These are phyloP conservation scores for Polia nebulosa DNA, from an alignment of 2,888 invertebrate species.

Conservation along the genomic window DNA sequence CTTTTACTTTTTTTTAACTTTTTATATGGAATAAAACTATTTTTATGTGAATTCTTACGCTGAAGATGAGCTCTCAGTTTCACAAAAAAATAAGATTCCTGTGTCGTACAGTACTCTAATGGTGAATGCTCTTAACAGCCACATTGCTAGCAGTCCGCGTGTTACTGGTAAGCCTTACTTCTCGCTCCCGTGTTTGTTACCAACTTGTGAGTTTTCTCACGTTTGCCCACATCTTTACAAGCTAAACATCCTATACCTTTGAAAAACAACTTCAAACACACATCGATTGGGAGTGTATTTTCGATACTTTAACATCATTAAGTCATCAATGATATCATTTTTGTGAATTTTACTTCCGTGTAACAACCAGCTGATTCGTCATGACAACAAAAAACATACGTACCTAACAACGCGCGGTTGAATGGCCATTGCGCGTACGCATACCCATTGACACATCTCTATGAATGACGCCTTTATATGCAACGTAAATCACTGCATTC, in stretches of 20 bases:
- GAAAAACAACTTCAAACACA: constrained; percentile 33
- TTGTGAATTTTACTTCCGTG: constrained; percentile 52
- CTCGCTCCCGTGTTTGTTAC: constrained; percentile 37
- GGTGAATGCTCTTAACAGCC: constrained; percentile 26
- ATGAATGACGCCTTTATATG: constrained; percentile 77
- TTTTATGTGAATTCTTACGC: not conserved
- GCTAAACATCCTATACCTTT: constrained; percentile 30
- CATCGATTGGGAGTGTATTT: constrained; percentile 23
- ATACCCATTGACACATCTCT: constrained; percentile 88
- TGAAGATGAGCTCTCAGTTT: not conserved
- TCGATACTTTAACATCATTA: constrained; percentile 38
- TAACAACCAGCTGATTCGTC: constrained; percentile 74
- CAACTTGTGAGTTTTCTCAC: constrained; percentile 59
- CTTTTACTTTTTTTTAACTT: too few species aligned
- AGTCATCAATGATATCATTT: constrained; percentile 57
- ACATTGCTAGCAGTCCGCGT: constrained; percentile 9
- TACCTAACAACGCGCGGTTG: constrained; percentile 83
- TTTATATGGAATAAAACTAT: not conserved
- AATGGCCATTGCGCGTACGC: constrained; percentile 82
- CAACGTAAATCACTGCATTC: constrained; percentile 66
- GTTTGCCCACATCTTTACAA: constrained; percentile 26
- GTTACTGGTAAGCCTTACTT: constrained; percentile 21
- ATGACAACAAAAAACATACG: constrained; percentile 69
- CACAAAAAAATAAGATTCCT: constrained; percentile 8
- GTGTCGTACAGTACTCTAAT: not conserved